phyloP scores from a whole-genome alignment of 2,113 vertebrate species.

The Callochromis pleurospilus region DNA sequence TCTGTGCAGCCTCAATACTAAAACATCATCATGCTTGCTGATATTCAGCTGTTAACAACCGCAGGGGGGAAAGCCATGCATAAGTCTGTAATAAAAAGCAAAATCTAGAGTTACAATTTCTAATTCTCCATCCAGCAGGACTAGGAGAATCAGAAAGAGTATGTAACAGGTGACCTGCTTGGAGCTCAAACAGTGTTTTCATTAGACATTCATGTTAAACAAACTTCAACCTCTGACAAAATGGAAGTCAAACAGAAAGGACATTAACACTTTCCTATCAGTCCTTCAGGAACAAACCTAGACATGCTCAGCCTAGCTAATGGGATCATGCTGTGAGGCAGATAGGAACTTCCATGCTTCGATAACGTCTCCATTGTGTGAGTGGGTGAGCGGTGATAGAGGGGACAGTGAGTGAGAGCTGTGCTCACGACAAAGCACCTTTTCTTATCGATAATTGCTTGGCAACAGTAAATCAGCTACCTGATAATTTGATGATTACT shows the following conservation, averaged over 20 bases:
- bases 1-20: background rate
- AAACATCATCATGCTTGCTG: background rate
- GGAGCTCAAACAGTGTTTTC: background rate
- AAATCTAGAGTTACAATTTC: background rate
- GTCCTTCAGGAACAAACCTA: background rate
- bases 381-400: conserved; percentile 22
- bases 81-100: background rate
- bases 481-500: conserved; percentile 64
- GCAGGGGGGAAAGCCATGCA: rapidly evolving
- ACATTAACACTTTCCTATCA: conserved; percentile 25
- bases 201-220: background rate
- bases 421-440: conserved; percentile 62
- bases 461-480: conserved; percentile 58
- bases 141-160: background rate
- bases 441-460: conserved; percentile 68
- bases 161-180: background rate
- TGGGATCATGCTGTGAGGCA: conserved; percentile 31
- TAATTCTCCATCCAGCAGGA: background rate
- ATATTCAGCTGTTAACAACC: background rate
- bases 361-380: conserved; percentile 45
- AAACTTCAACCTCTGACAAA: background rate
- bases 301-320: conserved; percentile 17
- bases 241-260: background rate
- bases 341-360: conserved; percentile 30
- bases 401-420: conserved; percentile 22